Base-by-base conservation (phyloP, 2,797 vertebrate species). In the Myotis pilosus region DNA sequence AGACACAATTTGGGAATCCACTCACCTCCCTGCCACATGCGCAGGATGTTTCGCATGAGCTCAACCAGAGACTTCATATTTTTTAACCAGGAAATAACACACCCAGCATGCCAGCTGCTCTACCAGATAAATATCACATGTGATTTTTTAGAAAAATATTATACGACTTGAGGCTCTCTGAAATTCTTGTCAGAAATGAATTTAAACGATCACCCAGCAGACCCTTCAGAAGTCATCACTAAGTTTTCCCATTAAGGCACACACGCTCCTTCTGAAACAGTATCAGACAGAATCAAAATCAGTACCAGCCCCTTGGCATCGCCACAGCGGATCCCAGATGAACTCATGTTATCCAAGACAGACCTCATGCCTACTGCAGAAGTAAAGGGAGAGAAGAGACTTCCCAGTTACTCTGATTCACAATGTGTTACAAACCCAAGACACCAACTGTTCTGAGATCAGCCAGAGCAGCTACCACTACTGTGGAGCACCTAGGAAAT, bases 131-230 rank as follows among this genome's bases (percentile, higher is more conserved):
- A 86, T 75, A 94, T 60, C 92, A 86, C 36, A 82, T 16, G 30
- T 8, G 20, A 57, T 22, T 92, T 95, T 94, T 88, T 72, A 60
- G 55, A 60, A 80, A 97, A 82, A 87, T 64, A 85, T 22, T 92
- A 86, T 17, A 47, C 13, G 51, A 86, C 85, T 47, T 82, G 90
- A 93, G 84, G 87, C 84, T 80, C 94, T 93, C 86, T 95, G 62
- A 64, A 92, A 87, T 86, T 93, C 69, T 92, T 95, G 82, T 94
- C 71, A 72, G 75, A 94, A 91, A 25, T 64, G 69, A 68, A 95
- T 49, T 69, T 69, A 49, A 89, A 92, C 22, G 44, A 79, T 78
- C 57, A 94, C 55, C 84, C 33, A 75, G 87, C 33, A 91, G 72
- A 81, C 49, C 84, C 69, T 92, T 94, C 44, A 60, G 69, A 97